These are phyloP conservation scores for Lycaena phlaeas DNA, from an alignment of 2,888 invertebrate species.

Conservation along the genomic window DNA sequence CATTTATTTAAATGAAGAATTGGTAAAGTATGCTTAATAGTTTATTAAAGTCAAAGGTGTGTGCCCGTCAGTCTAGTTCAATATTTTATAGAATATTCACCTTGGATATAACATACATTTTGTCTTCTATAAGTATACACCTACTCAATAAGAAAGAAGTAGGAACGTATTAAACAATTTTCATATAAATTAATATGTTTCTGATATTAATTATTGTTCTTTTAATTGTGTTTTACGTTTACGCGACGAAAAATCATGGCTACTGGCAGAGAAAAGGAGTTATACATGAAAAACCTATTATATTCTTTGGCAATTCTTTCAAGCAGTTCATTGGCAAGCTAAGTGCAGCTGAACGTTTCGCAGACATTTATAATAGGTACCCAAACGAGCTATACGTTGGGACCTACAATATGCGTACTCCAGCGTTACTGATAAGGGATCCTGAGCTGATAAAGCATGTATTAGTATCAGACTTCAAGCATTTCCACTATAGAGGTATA, in stretches of 20 bases:
- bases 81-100: too few species aligned
- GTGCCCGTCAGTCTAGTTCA: too few species aligned
- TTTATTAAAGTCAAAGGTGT: too few species aligned
- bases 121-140: too few species aligned
- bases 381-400: constrained; percentile 22
- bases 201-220: neutral
- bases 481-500: constrained; percentile 20
- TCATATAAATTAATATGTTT: too few species aligned
- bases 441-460: constrained; percentile 17
- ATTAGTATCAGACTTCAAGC: constrained; percentile 19
- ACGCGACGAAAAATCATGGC: constrained; percentile 15
- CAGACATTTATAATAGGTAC: constrained; percentile 14
- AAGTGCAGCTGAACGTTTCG: constrained; percentile 1
- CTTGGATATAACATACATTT: too few species aligned
- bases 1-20: too few species aligned
- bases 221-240: constrained; percentile 11
- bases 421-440: constrained; percentile 19
- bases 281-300: constrained; percentile 15
- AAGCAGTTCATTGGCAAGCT: constrained; percentile 1
- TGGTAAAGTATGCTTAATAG: too few species aligned
- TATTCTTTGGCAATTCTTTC: constrained; percentile 18
- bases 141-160: too few species aligned
- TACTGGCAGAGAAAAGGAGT: constrained; percentile 21
- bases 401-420: constrained; percentile 11
- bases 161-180: too few species aligned